Base-by-base conservation (phyloP, 2,888 invertebrate species). In the Apamea sordens region DNA sequence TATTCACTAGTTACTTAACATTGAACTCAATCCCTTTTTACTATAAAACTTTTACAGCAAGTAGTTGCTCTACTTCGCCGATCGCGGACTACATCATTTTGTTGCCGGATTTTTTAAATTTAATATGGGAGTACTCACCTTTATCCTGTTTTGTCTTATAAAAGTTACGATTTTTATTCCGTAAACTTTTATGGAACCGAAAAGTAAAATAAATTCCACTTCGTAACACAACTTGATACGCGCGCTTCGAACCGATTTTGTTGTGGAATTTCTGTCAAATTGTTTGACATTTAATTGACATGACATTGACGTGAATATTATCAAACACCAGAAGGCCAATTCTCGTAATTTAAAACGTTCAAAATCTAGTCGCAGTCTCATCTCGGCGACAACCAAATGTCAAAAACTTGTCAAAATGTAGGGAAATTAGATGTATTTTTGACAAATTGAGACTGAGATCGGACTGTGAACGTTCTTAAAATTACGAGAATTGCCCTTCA, bases 31-130 rank as follows among this genome's bases (percentile, higher is more conserved):
- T 47, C 11, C 44, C n/a, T n/a, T 79, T n/a, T n/a, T 32, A 41
- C 7, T 21, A 15, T 8, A 28, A 11, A 82, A 79, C 32, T 82
- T 74, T 82, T 67, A 24, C 32, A 82, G 0, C 41, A 83, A 77
- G 44, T 83, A 28, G 28, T 50, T 82, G 36, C 32, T n/a, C 50
- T 50, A 65, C 32, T 67, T 82, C 59, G 41, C 50, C 56, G 47
- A 21, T 65, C 21, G 3, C 24, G 53, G 11, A 73, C 50, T 32
- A 44, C 3, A 53, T 13, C 11, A 44, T 36, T 64, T 76, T 0
- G n/a, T 7, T 65, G 15, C 6, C 1, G 32, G 50, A 21, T 64
- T 18, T 0, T 67, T 67, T 32, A 44, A 50, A 15, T 8, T 32
- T 36, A 41, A 6, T 24, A 36, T 8, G 4, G 28, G 15, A 59